Percentiles rank a stretch among this genome's conserved stretches.
Evolutionary conservation across 1,140 invertebrate genomes (phyloP).

Genomic region (Drosophila burlai): DNA sequence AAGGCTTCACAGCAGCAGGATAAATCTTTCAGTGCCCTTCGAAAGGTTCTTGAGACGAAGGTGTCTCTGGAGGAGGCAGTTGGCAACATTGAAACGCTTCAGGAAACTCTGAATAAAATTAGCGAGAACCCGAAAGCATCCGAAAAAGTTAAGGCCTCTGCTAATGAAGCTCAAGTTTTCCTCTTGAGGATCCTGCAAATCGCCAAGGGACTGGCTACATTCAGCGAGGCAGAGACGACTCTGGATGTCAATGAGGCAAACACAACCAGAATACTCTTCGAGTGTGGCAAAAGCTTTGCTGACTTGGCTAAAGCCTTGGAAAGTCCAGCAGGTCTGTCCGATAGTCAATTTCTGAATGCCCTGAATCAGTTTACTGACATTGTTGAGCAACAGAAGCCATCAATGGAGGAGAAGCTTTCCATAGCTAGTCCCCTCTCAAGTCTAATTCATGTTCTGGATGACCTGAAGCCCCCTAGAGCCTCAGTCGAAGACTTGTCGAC

Average conservation of each 20-base stretch:
- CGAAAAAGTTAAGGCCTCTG: conserved; percentile 25
- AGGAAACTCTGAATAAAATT: conserved; percentile 56
- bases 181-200: conserved; percentile 61
- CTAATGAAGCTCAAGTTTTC: conserved; percentile 66
- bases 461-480: conserved; percentile 41
- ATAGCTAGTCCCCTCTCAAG: conserved; percentile 55
- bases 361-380: conserved; percentile 58
- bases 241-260: conserved; percentile 61
- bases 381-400: conserved; percentile 51
- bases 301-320: conserved; percentile 61
- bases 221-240: conserved; percentile 62
- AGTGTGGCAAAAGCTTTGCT: conserved; percentile 68
- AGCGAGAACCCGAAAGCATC: conserved; percentile 44
- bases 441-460: conserved; percentile 60
- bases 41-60: conserved; percentile 71
- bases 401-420: conserved; percentile 41
- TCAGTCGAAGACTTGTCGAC: conserved; percentile 84
- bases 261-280: conserved; percentile 56
- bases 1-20: conserved; percentile 67
- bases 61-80: conserved; percentile 72
- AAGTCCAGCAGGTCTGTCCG: conserved; percentile 22
- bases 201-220: conserved; percentile 59
- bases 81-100: conserved; percentile 58
- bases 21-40: conserved; percentile 69
- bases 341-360: conserved; percentile 44